Base-by-base conservation (phyloP, 2,113 vertebrate genomes). In the Diadophis punctatus region DNA sequence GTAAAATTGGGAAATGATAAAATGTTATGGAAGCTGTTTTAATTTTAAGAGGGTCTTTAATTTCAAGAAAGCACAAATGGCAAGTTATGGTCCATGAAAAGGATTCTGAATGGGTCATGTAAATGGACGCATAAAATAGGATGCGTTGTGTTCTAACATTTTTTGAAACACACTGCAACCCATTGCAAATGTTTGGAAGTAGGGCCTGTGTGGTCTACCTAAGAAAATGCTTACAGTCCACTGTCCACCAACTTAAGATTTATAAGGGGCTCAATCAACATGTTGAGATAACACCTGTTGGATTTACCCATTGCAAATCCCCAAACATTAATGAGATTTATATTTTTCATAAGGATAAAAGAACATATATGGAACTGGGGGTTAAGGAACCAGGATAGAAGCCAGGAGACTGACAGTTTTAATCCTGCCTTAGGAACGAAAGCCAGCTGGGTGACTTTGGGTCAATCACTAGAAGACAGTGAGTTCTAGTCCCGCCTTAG, bases 1-100 rank as follows among this genome's bases (percentile, higher is more conserved):
- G 0, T 93, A 87, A 92, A 93, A 43, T 27, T 91, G 90, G 74
- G 43, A 60, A 90, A 92, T 52, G 88, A 90, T 92, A 86, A 63
- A 93, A 30, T 22, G 34, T 89, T 86, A 43, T 4, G 0, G 11
- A 90, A 3, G 84, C 46, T n/a, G 12, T n/a, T 68, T 85, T 60
- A 85, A 90, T 92, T 94, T 92, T 0, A 16, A 2, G 91, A 92
- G 4, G 7, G 87, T 49, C 30, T 84, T 0, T 0, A 90, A 46
- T 58, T 88, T 88, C 68, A 39, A 46, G 0, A 48, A 56, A 84
- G 39, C 10, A 3, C 27, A 84, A 92, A 89, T 43, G 34, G n/a
- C 27, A 74, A 92, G 49, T 88, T 88, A 88, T 27, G 48, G 18
- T 3, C 3, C 86, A 12, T 92, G 91, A n/a, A 74, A 88, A 74